Conservation (phyloP, 2,797 vertebrate genomes). For the Enteromius anoplus region DNA sequence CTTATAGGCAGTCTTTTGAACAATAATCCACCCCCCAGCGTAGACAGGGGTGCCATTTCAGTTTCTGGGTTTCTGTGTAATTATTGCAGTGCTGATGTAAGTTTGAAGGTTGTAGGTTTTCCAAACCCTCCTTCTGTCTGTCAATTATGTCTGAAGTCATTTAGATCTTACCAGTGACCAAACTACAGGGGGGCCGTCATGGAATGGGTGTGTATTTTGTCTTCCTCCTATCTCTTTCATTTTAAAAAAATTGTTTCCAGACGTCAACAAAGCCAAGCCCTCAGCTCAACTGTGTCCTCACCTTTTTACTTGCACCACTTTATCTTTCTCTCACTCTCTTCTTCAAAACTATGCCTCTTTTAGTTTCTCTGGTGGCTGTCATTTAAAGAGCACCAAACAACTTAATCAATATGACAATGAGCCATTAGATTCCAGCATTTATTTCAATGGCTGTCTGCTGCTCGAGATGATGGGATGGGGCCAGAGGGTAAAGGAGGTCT, state of each 20-base stretch:
- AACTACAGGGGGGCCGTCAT: neutral
- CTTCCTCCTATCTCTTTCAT: constrained; percentile 20
- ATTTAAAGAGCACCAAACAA: constrained; percentile 43
- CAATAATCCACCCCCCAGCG: too few species aligned
- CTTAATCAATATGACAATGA: constrained; percentile 56
- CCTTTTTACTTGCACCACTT: constrained; percentile 47
- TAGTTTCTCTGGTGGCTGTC: constrained; percentile 41
- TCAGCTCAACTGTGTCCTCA: constrained; percentile 29
- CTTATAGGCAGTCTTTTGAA: neutral
- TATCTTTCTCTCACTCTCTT: neutral
- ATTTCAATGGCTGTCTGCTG: constrained; percentile 45
- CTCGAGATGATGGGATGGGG: constrained; percentile 36
- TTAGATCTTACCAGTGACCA: neutral
- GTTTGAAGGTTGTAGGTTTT: neutral
- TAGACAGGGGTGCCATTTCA: too few species aligned
- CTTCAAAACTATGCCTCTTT: constrained; percentile 9
- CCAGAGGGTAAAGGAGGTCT: constrained; percentile 2
- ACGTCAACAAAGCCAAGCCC: constrained; percentile 56
- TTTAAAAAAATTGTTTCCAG: constrained; percentile 70
- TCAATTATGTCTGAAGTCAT: neutral
- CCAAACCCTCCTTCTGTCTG: neutral
- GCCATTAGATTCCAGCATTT: constrained; percentile 50
- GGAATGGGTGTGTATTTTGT: constrained; percentile 10
- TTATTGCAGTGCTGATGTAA: neutral
- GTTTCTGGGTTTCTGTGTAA: neutral